Conservation (phyloP, 2,888 invertebrate species). For the Luperina nickerlii region DNA sequence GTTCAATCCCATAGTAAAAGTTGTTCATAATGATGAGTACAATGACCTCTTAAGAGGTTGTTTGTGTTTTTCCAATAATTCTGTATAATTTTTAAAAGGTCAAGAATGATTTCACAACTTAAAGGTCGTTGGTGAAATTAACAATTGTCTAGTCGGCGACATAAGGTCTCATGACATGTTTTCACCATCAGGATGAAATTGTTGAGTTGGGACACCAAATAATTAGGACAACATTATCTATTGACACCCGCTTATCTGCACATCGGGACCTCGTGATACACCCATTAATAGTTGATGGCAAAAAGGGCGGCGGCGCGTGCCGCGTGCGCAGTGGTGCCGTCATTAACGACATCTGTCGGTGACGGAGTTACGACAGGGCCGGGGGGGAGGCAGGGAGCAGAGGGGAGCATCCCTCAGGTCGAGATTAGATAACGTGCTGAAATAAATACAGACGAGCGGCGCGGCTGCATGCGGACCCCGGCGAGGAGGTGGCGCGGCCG, state of each 20-base stretch:
- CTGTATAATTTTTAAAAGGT: background rate
- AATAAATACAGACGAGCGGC: constrained; percentile 50
- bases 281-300: constrained; percentile 67
- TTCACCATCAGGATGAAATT: constrained; percentile 29
- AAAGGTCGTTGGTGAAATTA: background rate
- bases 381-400: background rate
- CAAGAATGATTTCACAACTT: background rate
- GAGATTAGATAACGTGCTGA: constrained; percentile 65
- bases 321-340: constrained; percentile 67
- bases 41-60: too few relatives aligned
- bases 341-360: constrained; percentile 66
- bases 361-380: constrained; percentile 14
- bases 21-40: too few relatives aligned
- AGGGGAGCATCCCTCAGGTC: constrained; percentile 34
- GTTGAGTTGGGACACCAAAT: constrained; percentile 41
- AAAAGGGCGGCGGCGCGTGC: constrained; percentile 72
- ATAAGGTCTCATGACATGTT: constrained; percentile 37
- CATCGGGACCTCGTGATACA: constrained; percentile 61
- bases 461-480: constrained; percentile 31
- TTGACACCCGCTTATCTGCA: constrained; percentile 64
- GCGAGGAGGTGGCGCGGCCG: constrained; percentile 22
- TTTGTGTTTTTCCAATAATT: too few relatives aligned
- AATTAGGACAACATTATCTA: constrained; percentile 64
- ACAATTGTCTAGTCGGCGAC: background rate
- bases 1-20: too few relatives aligned